Evolutionary conservation across 2,888 invertebrate species (phyloP), one percentile per base, ranked within the genome.

Genomic region (Andrena bucephala): DNA sequence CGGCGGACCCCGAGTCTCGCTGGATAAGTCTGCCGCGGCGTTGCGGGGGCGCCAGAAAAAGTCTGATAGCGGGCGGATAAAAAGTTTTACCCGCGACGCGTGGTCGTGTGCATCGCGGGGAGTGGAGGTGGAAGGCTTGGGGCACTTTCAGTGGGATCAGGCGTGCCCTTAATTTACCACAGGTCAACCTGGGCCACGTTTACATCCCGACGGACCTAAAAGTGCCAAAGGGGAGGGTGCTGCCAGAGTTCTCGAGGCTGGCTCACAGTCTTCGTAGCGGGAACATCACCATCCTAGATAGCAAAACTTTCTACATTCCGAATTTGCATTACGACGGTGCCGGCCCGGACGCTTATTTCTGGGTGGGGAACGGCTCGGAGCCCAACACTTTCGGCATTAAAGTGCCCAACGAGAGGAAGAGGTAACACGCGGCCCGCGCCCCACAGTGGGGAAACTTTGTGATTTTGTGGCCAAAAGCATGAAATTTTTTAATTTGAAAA

Each of bases 311-410:
- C 94, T 97, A 97, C 94, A 98, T 98, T 86, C 98, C 98, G 7
- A 98, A 98, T 94, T 94, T 98, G 88, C 98, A 98, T 92, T 98
- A 98, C 92, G 98, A 98, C 90, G 98, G 98, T 42, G 97, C 97
- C 1, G 98, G 98, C 0, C 98, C 98, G 0, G 98, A 98, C 92
- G 98, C 98, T 0, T 98, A 98, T 94, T 98, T 98, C 94, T 98
- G 98, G 97, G 98, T 98, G n/a, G 98, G 98, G 20, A 98, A 96
- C 89, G 98, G 98, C 4, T 95, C 96, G 0, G 97, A 97, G 87
- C 98, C 98, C 0, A 96, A 96, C 90, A 95, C 97, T 24, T 96
- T 96, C 94, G 98, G 98, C 36, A 96, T 96, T 88, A 98, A 98
- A 95, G 97, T 98, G 0, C 98, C 98, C 68, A 98, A 98, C 94